phyloP scores from a whole-genome alignment of 2,113 vertebrate genomes.

The Protobothrops flavoviridis region DNA sequence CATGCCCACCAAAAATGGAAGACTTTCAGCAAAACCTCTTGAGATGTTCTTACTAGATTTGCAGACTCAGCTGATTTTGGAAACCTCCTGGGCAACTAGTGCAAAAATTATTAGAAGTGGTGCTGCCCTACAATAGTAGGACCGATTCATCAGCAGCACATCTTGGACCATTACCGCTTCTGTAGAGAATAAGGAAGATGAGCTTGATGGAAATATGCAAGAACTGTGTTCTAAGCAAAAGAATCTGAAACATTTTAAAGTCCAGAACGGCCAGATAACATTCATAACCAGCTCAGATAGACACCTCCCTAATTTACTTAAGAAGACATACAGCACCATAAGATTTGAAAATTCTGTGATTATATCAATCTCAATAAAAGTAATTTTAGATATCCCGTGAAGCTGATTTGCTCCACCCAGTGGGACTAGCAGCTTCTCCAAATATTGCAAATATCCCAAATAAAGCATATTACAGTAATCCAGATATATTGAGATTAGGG shows the following conservation, averaged over 20 bases:
- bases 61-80: neutral
- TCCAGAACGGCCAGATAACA: neutral
- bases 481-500: neutral
- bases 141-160: neutral
- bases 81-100: neutral
- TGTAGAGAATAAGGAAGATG: neutral
- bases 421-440: neutral
- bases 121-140: neutral
- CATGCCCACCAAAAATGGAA: neutral
- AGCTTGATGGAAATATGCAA: neutral
- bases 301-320: neutral
- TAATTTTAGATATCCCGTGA: neutral
- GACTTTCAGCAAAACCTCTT: neutral
- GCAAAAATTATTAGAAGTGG: neutral
- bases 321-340: neutral
- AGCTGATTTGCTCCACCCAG: neutral
- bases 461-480: neutral
- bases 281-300: neutral
- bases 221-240: neutral
- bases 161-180: neutral
- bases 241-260: neutral
- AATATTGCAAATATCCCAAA: neutral
- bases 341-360: neutral
- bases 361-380: neutral
- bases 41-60: neutral